Conservation (phyloP, 23 tunicate species). For the Phallusia fumigata region DNA sequence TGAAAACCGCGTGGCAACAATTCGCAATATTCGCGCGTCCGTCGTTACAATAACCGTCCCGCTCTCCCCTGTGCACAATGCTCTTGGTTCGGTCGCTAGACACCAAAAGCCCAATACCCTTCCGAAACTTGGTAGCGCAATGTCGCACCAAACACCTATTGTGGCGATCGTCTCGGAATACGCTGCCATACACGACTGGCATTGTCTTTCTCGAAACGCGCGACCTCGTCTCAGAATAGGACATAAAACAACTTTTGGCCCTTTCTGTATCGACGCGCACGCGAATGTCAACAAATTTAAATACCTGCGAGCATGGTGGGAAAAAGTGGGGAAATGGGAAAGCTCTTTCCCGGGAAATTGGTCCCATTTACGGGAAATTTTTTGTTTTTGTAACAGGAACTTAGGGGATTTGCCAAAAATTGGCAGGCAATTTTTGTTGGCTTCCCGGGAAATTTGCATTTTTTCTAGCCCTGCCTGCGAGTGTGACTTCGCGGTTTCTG, state of each 20-base stretch:
- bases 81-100: neutral
- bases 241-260: neutral
- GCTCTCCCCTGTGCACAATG: neutral
- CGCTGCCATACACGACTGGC: neutral
- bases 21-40: too few relatives aligned
- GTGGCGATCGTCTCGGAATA: neutral
- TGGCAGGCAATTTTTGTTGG: too few relatives aligned
- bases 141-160: neutral
- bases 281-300: constrained; percentile 9
- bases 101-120: constrained; percentile 1
- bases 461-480: too few relatives aligned
- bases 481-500: too few relatives aligned
- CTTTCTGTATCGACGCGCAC: neutral
- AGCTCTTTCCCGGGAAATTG: too few relatives aligned
- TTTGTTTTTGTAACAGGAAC: too few relatives aligned
- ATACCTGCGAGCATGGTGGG: neutral
- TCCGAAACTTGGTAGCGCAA: neutral
- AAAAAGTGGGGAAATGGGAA: too few relatives aligned
- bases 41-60: too few relatives aligned
- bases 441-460: too few relatives aligned
- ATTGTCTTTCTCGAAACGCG: neutral
- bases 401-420: too few relatives aligned
- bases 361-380: too few relatives aligned
- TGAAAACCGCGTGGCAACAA: too few relatives aligned
- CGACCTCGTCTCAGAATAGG: neutral